Evolutionary conservation across 2,113 vertebrate genomes (phyloP), one percentile per base, ranked within the genome.

Genomic region (Pedetes capensis): DNA sequence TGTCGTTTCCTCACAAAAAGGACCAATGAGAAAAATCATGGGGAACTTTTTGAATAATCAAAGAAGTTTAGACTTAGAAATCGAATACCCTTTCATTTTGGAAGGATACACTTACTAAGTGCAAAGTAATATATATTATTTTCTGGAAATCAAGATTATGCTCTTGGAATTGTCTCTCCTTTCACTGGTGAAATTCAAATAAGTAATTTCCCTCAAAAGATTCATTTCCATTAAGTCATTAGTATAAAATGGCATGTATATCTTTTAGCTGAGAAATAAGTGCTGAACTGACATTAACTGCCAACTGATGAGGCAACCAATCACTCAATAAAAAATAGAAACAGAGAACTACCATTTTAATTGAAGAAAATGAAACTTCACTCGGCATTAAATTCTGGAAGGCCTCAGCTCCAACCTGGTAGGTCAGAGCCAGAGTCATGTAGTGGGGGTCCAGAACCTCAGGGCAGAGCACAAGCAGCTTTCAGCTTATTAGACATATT

Each of bases 61-160:
- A 79, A 89, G 4, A 51, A 27, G 68, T 74, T 90, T 72, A 87
- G 85, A 88, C 61, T 71, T 57, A 37, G 69, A 89, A 92, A 78
- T 68, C 89, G 92, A 88, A 49, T 49, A 49, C 39, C 42, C 20
- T 39, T 49, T 81, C 37, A 63, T 87, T 87, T 79, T 55, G 44
- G n/a, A 80, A 83, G 57, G 14, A 83, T 68, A 74, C 63, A 47
- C 66, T 92, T 5, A 79, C 76, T 83, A 87, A 29, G 10, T 85
- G n/a, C 29, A 76, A 91, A 75, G 53, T 27, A 75, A 51, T 64
- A 6, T 44, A 53, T 51, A 37, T 44, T 71, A 10, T 39, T 23
- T 88, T 91, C 34, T 63, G 61, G 55, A 75, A 86, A 95, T 96
- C 93, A 81, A 64, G 81, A n/a, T 25, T 16, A 71, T 22, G 47